Conservation (phyloP, 2,888 invertebrate genomes). For the Torymus tubicola region DNA sequence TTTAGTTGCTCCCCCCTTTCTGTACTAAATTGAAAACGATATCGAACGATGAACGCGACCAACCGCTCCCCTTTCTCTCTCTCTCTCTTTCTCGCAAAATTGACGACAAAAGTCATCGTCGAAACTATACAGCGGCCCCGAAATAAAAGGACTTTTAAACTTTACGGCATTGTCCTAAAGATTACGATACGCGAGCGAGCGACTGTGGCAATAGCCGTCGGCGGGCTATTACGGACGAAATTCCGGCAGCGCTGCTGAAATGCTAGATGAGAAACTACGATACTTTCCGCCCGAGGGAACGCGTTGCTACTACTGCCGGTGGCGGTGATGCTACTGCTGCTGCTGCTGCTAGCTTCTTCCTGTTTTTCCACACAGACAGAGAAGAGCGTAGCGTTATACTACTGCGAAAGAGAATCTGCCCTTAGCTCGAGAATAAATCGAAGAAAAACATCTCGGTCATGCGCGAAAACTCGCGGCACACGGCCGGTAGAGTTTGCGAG, state of each 20-base stretch:
- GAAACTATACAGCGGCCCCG: neutral
- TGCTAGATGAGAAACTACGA: conserved; percentile 39
- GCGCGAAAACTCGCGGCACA: conserved; percentile 3
- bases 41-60: neutral
- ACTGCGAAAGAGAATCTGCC: neutral
- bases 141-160: conserved; percentile 19
- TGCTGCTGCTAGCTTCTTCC: neutral
- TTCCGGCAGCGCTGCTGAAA: conserved; percentile 1
- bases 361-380: conserved; percentile 34
- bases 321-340: too few species aligned
- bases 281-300: conserved; percentile 33
- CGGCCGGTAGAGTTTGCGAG: conserved; percentile 17
- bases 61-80: neutral
- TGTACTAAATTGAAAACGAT: conserved; percentile 17
- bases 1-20: neutral
- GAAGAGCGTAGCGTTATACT: too few species aligned
- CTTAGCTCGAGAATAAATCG: conserved; percentile 38
- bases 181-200: conserved; percentile 15
- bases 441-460: conserved; percentile 42
- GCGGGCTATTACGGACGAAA: conserved; percentile 25
- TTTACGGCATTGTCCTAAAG: conserved; percentile 30
- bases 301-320: too few species aligned
- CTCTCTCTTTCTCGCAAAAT: neutral
- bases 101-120: conserved; percentile 29
- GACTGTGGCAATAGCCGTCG: neutral